Conservation (phyloP, 2,797 vertebrate genomes). For the Tadarida brasiliensis region DNA sequence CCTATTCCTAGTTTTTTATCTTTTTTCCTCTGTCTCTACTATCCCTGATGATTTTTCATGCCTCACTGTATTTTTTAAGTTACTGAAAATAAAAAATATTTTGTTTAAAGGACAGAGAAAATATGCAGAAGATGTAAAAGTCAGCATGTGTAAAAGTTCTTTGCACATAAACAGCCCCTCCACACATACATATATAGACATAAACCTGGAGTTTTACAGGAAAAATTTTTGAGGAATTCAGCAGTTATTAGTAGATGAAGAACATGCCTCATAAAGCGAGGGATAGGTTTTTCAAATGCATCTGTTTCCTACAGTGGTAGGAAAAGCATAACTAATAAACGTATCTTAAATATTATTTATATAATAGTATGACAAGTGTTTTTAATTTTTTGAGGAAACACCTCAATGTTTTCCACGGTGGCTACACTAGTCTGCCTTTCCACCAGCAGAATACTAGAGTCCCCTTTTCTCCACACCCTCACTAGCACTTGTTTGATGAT, state of each 20-base stretch:
- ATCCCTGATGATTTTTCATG: neutral
- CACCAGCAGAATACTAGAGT: too few relatives aligned
- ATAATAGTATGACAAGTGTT: neutral
- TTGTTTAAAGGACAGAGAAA: neutral
- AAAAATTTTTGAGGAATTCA: neutral
- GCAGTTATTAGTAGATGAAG: neutral
- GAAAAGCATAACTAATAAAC: neutral
- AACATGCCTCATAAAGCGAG: neutral
- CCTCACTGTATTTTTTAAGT: neutral
- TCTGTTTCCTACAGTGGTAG: neutral
- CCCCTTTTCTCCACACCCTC: too few relatives aligned
- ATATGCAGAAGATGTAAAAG: neutral
- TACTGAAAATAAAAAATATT: neutral
- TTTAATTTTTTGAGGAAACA: neutral
- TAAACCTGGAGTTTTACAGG: neutral
- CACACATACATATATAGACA: neutral
- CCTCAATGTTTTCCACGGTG: too few relatives aligned
- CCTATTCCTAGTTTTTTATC: neutral
- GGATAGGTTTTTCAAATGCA: neutral
- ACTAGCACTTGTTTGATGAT: too few relatives aligned
- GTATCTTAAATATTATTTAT: neutral
- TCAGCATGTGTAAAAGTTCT: neutral
- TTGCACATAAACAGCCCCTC: neutral
- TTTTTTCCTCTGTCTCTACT: neutral
- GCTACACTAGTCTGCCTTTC: too few relatives aligned